Percentiles rank a stretch among this genome's conserved stretches.
Conservation (phyloP, 2,888 invertebrate genomes). For the Eupithecia inturbata region DNA sequence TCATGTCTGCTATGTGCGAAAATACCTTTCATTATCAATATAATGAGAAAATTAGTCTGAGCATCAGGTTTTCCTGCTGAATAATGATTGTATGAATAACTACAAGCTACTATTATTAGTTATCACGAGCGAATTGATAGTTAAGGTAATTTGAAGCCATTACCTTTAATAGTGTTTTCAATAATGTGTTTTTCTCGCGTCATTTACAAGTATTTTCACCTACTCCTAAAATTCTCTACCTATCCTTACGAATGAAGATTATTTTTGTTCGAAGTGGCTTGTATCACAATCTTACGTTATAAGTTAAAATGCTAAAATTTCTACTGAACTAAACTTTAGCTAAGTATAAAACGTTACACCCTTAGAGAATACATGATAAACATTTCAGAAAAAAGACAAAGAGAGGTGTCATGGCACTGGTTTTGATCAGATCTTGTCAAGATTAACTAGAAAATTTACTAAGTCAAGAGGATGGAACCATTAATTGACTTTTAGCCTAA, state of each 20-base stretch:
- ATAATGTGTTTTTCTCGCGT: background rate
- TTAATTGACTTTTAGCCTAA: conserved; percentile 54
- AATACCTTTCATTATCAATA: background rate
- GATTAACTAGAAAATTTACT: conserved; percentile 37
- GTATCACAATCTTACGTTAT: background rate
- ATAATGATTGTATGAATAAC: background rate
- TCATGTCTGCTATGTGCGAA: background rate
- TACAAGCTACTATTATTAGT: background rate
- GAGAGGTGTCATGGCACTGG: conserved; percentile 45
- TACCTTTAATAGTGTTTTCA: background rate
- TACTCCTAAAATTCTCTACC: background rate
- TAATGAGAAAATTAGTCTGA: background rate
- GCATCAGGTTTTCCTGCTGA: conserved; percentile 43
- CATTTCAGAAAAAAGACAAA: conserved; percentile 34
- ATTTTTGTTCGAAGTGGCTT: background rate
- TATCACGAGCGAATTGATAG: background rate
- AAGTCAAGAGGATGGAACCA: conserved; percentile 47
- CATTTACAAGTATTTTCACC: background rate
- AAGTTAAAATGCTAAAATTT: conserved; percentile 26
- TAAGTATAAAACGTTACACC: conserved; percentile 27
- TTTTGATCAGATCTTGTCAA: conserved; percentile 42
- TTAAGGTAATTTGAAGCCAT: background rate
- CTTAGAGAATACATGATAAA: conserved; percentile 31
- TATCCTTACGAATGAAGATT: background rate
- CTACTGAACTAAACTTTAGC: conserved; percentile 42